A percentile compares a stretch with the other conserved stretches of the same genome.
Evolutionary conservation across 2,113 vertebrate genomes (phyloP).

Genomic region (Pangasianodon gigas): DNA sequence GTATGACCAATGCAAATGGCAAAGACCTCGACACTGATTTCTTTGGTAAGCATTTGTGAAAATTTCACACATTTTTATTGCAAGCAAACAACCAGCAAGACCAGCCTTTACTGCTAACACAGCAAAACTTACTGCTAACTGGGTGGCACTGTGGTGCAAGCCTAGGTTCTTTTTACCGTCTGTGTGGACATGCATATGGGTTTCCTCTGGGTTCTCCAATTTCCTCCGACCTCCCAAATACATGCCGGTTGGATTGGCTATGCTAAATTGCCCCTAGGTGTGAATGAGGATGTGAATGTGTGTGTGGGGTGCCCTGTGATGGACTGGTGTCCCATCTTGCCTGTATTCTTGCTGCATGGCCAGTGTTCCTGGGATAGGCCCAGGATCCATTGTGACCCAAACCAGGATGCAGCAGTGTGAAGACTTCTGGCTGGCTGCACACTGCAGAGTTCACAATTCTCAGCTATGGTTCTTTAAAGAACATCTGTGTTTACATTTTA

Average conservation of each 20-base stretch:
- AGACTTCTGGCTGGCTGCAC: not conserved
- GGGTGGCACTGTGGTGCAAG: not conserved
- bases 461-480: not conserved
- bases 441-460: not conserved
- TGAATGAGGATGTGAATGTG: not conserved
- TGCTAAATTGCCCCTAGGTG: not conserved
- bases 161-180: not conserved
- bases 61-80: not conserved
- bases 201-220: not conserved
- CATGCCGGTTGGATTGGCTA: not conserved
- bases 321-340: not conserved
- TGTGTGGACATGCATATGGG: not conserved
- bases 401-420: not conserved
- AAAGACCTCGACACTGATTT: constrained; percentile 94
- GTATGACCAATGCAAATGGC: constrained; percentile 78
- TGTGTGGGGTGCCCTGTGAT: not conserved
- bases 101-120: not conserved
- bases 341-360: not conserved
- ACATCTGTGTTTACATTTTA: not conserved
- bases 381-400: not conserved
- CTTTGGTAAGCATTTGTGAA: constrained; percentile 77
- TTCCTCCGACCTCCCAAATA: not conserved
- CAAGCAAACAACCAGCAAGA: not conserved
- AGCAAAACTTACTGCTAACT: not conserved
- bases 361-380: not conserved